phyloP scores from a whole-genome alignment of 2,797 vertebrate species.

The Falco novaeseelandiae region DNA sequence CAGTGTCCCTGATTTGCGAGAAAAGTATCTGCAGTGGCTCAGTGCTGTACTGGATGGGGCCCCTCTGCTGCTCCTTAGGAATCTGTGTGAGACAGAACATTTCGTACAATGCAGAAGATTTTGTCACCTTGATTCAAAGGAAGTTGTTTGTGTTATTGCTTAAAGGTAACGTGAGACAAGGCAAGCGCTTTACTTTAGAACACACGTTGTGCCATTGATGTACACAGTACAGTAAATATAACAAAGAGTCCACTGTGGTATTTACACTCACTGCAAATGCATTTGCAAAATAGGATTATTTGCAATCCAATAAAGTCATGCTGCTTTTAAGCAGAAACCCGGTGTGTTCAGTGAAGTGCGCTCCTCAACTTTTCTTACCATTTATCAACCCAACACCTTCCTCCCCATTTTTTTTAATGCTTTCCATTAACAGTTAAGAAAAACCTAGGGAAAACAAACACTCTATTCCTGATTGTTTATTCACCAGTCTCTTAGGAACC shows the following conservation, averaged over 20 bases:
- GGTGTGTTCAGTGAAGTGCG: background rate
- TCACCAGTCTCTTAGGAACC: slow-evolving; percentile 64
- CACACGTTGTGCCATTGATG: background rate
- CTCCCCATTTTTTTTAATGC: slow-evolving; percentile 34
- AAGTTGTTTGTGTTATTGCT: slow-evolving; percentile 30
- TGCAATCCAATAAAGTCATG: slow-evolving; percentile 8
- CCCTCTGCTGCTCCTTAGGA: background rate
- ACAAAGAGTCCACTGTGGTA: slow-evolving; percentile 17
- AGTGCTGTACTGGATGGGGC: fast-evolving
- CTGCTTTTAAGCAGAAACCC: slow-evolving; percentile 28
- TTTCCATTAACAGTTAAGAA: slow-evolving; percentile 57
- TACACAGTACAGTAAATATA: slow-evolving; percentile 35
- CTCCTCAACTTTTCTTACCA: slow-evolving; percentile 2
- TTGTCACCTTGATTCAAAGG: background rate
- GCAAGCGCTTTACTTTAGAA: slow-evolving; percentile 18
- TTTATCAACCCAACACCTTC: slow-evolving; percentile 26
- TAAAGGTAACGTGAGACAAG: slow-evolving; percentile 35
- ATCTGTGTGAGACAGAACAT: background rate
- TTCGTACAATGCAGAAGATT: background rate
- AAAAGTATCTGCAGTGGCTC: background rate
- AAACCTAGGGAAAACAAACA: slow-evolving; percentile 59
- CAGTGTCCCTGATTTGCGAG: background rate
- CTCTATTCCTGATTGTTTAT: slow-evolving; percentile 68
- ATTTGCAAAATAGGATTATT: slow-evolving; percentile 46
- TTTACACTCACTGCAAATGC: background rate